Base-by-base conservation (phyloP, 2,797 vertebrate genomes). In the Delichon dasypus region DNA sequence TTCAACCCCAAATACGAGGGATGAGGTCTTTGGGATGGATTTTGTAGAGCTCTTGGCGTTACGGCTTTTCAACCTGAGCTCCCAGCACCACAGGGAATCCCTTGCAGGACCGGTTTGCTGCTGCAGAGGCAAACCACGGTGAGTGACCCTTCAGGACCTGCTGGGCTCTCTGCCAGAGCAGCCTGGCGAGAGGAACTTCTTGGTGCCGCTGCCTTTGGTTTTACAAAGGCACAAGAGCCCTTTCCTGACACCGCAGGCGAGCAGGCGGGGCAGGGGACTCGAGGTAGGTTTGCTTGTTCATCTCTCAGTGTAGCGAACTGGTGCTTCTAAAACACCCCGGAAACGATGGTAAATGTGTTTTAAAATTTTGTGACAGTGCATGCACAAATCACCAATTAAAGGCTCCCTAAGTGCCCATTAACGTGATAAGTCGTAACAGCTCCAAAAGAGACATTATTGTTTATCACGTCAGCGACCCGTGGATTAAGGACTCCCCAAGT, bases 341-440 rank as follows among this genome's bases (percentile, higher is more conserved):
- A 90, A 95, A 96, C 62, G 95, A 94, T 73, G 82, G 94, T 71
- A 96, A 96, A 95, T 93, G 92, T 94, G 93, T 95, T 96, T 95
- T 96, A 96, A 96, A 96, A 96, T 96, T 96, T 96, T 85, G 90
- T 94, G 96, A 95, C 95, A 97, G 92, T 86, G 79, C 88, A 22
- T 94, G 96, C 96, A 95, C 97, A 97, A 97, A 97, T 97, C 96
- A 96, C 95, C 97, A 97, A 97, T 97, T 97, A 97, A 95, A 86
- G 94, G 61, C 92, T 97, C 97, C 96, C 96, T 89, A 72, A 96
- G 93, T 90, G 91, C 95, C 91, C 95, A 95, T 97, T 96, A 96
- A 93, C 94, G 90, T 92, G 96, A 96, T 97, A 93, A 97, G 96
- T 95, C 81, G 71, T 95, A 96, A 97, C 96, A 79, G 96, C 95